Conservation (phyloP, 2,113 vertebrate genomes). For the Gambusia holbrooki region DNA sequence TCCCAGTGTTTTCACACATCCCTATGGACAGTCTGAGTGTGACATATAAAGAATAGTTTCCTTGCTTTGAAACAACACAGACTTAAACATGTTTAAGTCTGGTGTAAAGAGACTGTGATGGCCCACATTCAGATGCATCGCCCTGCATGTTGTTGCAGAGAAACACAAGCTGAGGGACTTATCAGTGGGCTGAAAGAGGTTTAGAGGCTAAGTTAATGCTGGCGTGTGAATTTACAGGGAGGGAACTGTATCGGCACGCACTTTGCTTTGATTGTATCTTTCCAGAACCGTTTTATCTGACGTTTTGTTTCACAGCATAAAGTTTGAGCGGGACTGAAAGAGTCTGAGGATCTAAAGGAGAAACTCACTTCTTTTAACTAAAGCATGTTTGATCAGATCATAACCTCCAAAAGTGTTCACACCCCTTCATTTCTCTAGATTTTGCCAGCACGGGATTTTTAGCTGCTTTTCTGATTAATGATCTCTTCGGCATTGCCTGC, state of each 20-base stretch:
- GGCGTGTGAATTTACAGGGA: slow-evolving; percentile 42
- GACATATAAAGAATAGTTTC: slow-evolving; percentile 42
- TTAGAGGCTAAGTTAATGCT: slow-evolving; percentile 49
- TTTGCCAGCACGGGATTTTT: no score
- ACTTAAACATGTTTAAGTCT: slow-evolving; percentile 48
- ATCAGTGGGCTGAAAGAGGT: slow-evolving; percentile 54
- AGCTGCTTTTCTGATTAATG: not conserved
- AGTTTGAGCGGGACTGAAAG: slow-evolving; percentile 20
- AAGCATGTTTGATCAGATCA: not conserved
- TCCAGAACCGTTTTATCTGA: slow-evolving; percentile 41
- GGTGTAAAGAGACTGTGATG: slow-evolving; percentile 41
- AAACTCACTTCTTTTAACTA: slow-evolving; percentile 22
- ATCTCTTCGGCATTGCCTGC: not conserved
- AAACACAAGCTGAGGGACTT: slow-evolving; percentile 26
- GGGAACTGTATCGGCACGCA: slow-evolving; percentile 45
- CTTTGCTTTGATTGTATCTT: slow-evolving; percentile 31
- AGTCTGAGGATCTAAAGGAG: not conserved
- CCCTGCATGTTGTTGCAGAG: slow-evolving; percentile 24
- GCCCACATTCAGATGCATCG: slow-evolving; percentile 18
- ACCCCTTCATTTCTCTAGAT: not conserved
- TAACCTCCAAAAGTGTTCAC: not conserved
- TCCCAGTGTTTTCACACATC: slow-evolving; percentile 31
- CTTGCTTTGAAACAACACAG: slow-evolving; percentile 21
- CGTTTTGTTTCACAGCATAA: slow-evolving; percentile 12
- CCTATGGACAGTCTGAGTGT: slow-evolving; percentile 34